A percentile compares a stretch with the other conserved stretches of the same genome.
phyloP scores from a whole-genome alignment of 35 echinoderm and acorn worm genomes.

The Strongylocentrotus purpuratus region DNA sequence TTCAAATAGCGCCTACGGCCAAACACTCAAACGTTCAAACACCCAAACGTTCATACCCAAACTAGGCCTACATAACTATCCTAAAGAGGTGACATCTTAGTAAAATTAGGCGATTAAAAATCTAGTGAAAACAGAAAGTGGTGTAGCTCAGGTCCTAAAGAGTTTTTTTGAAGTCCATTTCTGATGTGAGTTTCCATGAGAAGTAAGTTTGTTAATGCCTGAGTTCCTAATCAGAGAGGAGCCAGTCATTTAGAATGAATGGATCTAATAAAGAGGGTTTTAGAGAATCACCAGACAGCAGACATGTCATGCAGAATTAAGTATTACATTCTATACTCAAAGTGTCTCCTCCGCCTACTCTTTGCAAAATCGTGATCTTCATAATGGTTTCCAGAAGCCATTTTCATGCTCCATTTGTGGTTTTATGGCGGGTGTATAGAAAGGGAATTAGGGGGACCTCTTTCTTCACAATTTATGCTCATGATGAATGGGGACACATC shows the following conservation, averaged over 20 bases:
- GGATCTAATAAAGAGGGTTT: neutral
- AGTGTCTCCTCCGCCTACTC: neutral
- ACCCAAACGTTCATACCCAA: too few species aligned
- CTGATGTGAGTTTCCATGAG: neutral
- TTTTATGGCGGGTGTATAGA: neutral
- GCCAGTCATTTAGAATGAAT: neutral
- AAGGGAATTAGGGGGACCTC: neutral
- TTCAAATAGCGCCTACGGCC: too few species aligned
- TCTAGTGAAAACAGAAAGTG: too few species aligned
- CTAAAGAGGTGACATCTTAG: too few species aligned
- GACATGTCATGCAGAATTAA: conserved; percentile 10
- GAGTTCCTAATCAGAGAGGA: neutral
- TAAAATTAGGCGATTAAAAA: too few species aligned
- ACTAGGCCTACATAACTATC: too few species aligned
- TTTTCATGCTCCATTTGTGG: conserved; percentile 17
- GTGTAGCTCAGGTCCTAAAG: neutral
- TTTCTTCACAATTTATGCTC: neutral
- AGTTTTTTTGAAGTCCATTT: neutral
- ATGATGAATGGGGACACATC: neutral
- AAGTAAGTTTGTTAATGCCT: neutral
- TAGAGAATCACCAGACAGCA: neutral
- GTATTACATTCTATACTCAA: neutral
- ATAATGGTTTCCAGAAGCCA: neutral
- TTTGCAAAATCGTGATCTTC: neutral
- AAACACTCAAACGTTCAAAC: too few species aligned